phyloP scores from a whole-genome alignment of 2,797 vertebrate species.

The Cirrhinus mrigala region DNA sequence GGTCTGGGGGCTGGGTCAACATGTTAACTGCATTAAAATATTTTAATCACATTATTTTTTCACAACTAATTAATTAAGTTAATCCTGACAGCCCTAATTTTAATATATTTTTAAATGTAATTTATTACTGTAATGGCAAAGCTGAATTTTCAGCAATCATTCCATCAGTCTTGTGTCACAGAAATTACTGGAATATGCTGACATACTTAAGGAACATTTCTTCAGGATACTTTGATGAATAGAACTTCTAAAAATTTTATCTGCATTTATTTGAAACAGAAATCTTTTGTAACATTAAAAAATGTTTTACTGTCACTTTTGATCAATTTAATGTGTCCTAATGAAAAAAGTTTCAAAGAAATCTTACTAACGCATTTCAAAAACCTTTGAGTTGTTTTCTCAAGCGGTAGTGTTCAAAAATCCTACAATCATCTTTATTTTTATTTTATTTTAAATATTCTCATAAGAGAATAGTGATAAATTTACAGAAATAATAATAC shows the following conservation, averaged over 20 bases:
- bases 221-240: not conserved
- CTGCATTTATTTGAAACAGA: not conserved
- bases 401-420: not conserved
- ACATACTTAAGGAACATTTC: not conserved
- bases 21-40: too few species aligned
- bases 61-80: too few species aligned
- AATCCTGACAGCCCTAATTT: too few species aligned
- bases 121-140: too few species aligned
- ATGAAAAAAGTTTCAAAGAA: not conserved
- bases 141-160: not conserved
- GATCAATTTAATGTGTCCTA: not conserved
- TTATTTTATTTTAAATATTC: not conserved
- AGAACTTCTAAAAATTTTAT: not conserved
- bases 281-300: not conserved
- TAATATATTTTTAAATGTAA: too few species aligned
- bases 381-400: not conserved
- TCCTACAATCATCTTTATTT: not conserved
- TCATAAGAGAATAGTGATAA: not conserved
- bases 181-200: not conserved
- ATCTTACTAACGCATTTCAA: not conserved
- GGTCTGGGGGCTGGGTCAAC: too few species aligned
- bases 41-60: too few species aligned
- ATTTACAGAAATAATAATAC: not conserved
- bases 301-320: not conserved
- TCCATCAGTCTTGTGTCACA: not conserved